phyloP scores from a whole-genome alignment of 1,140 invertebrate genomes.

The Daktulosphaira vitifoliae region DNA sequence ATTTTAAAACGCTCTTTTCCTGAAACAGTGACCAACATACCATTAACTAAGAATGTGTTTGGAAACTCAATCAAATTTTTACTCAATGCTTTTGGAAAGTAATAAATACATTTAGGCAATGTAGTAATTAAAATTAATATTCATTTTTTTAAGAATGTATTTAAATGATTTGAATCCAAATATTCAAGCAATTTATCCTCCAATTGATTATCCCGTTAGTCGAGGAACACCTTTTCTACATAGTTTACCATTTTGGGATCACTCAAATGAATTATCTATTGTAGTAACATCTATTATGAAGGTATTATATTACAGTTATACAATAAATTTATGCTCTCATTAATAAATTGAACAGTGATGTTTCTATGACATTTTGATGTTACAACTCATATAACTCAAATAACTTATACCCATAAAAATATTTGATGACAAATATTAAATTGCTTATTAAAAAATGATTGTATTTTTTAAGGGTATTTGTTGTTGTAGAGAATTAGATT shows the following conservation, averaged over 20 bases:
- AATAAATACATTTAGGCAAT: constrained; percentile 37
- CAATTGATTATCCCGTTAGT: constrained; percentile 61
- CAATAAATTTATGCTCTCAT: no score
- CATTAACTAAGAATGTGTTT: constrained; percentile 49
- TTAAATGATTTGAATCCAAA: constrained; percentile 54
- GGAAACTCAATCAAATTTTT: constrained; percentile 47
- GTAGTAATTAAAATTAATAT: background rate
- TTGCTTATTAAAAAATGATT: no score
- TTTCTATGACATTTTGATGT: no score
- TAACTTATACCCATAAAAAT: no score
- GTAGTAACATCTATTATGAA: constrained; percentile 5
- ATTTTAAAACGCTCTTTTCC: constrained; percentile 50
- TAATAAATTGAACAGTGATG: no score
- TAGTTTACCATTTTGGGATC: constrained; percentile 63
- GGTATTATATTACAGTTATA: no score
- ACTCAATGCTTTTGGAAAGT: constrained; percentile 49
- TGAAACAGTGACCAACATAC: constrained; percentile 47
- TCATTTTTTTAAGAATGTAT: constrained; percentile 51
- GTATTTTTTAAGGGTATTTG: no score
- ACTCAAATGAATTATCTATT: constrained; percentile 44
- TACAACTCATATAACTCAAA: no score
- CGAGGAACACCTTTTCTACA: constrained; percentile 62
- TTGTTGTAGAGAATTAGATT: no score
- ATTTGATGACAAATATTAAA: no score
- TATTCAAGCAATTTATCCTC: constrained; percentile 52